Base-by-base conservation (phyloP, 2,888 invertebrate species). In the Prosapia bicincta region DNA sequence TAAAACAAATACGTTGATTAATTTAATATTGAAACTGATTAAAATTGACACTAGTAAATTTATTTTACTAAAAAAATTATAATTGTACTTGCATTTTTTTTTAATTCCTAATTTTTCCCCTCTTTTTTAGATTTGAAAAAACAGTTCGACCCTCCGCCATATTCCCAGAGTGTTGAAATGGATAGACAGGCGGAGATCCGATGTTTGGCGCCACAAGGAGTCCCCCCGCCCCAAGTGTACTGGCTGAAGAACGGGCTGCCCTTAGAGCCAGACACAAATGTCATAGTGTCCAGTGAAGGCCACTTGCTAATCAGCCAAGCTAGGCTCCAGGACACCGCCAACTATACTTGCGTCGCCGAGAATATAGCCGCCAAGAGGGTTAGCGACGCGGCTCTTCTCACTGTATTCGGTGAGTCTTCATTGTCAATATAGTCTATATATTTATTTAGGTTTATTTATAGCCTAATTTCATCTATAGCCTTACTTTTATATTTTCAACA, bases 301-400 rank as follows among this genome's bases (percentile, higher is more conserved):
- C 95, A 94, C 83, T 89, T 97, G 78, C 88, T 96, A 68, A 92
- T 97, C 80, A 93, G 95, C 71, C 93, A 96, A 84, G 96, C 96
- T 74, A 89, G 95, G 71, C 89, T 96, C 54, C 89, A 89, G 84
- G 96, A 98, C 86, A 94, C 94, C 86, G 97, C 95, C 73, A 98
- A 98, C 89, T 98, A 97, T 86, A 96, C 96, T 77, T 98, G 98
- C 85, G 95, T 96, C 32, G 97, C 97, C 1, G 94, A 96, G 85
- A 98, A 98, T 85, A 91, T 96, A 76, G 97, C 96, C 1, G 94
- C 93, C 26, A 93, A 93, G 82, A 88, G 96, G 79, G 88, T 92
- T 80, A 94, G 95, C 75, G 93, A 95, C 78, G 91, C 95, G 0
- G 97, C 96, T 0, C 90, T 92, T 74, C 89, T 98, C 79, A 94